Evolutionary conservation across 2,888 invertebrate genomes (phyloP).

Genomic region (Stomorhina lunata): DNA sequence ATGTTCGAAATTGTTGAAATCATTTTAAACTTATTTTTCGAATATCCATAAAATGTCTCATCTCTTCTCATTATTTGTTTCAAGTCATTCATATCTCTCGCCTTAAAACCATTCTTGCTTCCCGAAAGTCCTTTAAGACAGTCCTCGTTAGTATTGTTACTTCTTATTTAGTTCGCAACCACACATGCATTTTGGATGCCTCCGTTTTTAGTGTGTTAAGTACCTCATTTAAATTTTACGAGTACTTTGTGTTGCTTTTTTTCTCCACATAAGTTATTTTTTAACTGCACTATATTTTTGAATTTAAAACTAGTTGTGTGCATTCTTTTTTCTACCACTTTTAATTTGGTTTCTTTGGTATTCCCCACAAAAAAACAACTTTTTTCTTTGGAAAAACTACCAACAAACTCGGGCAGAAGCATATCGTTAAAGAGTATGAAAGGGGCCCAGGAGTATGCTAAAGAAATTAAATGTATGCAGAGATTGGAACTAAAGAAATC

Average conservation of each 20-base stretch:
- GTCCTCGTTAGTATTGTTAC: not conserved
- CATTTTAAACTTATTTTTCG: no score
- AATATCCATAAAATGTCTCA: no score
- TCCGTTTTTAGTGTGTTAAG: constrained; percentile 35
- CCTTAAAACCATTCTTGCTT: no score
- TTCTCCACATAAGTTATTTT: not conserved
- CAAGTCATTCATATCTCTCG: no score
- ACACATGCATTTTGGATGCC: not conserved
- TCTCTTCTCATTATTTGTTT: not conserved
- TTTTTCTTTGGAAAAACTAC: constrained; percentile 6
- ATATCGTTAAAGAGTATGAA: not conserved
- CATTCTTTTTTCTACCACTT: not conserved
- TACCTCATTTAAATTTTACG: constrained; percentile 47
- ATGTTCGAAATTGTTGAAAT: no score
- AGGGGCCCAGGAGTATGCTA: no score
- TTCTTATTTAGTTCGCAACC: not conserved
- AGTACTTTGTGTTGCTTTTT: constrained; percentile 33
- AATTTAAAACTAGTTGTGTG: not conserved
- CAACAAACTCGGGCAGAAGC: not conserved
- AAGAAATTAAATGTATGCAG: no score
- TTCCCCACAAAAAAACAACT: not conserved
- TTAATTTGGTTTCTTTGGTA: not conserved
- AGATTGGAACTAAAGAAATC: no score
- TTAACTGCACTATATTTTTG: constrained; percentile 29
- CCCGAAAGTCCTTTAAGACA: not conserved